phyloP scores from a whole-genome alignment of 1,140 invertebrate species.

The Matsumurasca onukii region DNA sequence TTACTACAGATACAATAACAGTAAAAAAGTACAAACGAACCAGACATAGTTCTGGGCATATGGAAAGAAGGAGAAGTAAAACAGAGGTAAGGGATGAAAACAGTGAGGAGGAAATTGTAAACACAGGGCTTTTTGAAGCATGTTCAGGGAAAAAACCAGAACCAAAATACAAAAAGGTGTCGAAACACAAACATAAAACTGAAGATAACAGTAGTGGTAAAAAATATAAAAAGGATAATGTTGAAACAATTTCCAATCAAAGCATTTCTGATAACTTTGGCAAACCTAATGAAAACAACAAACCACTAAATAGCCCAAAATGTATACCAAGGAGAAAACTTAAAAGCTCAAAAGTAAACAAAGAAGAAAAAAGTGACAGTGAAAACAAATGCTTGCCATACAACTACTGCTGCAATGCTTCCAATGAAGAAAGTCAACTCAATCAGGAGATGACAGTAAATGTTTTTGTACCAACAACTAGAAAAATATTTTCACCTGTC shows the following conservation, averaged over 20 bases:
- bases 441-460: conserved; percentile 45
- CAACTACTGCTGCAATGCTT: conserved; percentile 30
- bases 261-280: neutral
- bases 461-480: conserved; percentile 72
- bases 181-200: neutral
- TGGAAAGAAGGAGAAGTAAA: conserved; percentile 17
- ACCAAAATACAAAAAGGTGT: neutral
- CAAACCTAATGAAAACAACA: neutral
- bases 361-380: neutral
- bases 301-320: conserved; percentile 14
- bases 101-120: neutral
- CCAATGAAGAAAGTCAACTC: conserved; percentile 32
- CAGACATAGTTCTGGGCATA: conserved; percentile 8
- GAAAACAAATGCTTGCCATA: conserved; percentile 32
- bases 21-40: conserved; percentile 7
- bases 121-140: neutral
- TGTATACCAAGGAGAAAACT: neutral
- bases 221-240: conserved; percentile 30
- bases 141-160: conserved; percentile 1
- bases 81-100: conserved; percentile 10
- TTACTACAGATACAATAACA: neutral
- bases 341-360: neutral
- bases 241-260: conserved; percentile 40
- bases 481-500: conserved; percentile 73
- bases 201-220: conserved; percentile 22